Conservation (phyloP, 1,140 invertebrate species). For the Drosophila paulistorum region DNA sequence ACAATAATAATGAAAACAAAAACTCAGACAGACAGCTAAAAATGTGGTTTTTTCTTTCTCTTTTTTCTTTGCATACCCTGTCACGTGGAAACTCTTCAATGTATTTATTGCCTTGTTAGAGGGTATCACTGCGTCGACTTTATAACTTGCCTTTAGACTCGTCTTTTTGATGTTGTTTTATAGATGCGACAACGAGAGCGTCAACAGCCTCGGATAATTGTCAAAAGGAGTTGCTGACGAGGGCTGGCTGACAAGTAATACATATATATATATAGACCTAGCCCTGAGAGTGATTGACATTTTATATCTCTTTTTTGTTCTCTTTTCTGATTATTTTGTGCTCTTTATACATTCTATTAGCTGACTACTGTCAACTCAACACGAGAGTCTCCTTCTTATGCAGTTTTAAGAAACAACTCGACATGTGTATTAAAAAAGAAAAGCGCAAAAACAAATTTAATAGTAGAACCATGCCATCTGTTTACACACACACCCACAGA, state of each 20-base stretch:
- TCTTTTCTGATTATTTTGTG: too few species aligned
- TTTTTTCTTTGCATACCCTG: too few species aligned
- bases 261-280: neutral
- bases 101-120: too few species aligned
- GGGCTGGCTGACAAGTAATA: neutral
- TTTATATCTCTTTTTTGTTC: too few species aligned
- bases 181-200: neutral
- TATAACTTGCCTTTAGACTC: neutral
- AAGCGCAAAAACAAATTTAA: neutral
- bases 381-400: neutral
- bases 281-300: neutral
- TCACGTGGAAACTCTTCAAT: too few species aligned
- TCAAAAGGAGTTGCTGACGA: neutral
- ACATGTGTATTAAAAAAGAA: too few species aligned
- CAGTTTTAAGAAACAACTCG: neutral
- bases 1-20: constrained; percentile 32
- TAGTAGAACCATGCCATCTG: neutral
- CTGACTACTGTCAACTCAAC: constrained; percentile 2
- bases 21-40: constrained; percentile 32
- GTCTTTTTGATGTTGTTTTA: neutral
- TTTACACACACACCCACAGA: neutral
- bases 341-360: constrained; percentile 6
- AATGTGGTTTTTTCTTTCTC: neutral
- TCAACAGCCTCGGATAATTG: neutral
- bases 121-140: neutral